Evolutionary conservation across 2,888 invertebrate genomes (phyloP), one percentile per base, ranked within the genome.

Genomic region (Caenorhabditis drosophilae): DNA sequence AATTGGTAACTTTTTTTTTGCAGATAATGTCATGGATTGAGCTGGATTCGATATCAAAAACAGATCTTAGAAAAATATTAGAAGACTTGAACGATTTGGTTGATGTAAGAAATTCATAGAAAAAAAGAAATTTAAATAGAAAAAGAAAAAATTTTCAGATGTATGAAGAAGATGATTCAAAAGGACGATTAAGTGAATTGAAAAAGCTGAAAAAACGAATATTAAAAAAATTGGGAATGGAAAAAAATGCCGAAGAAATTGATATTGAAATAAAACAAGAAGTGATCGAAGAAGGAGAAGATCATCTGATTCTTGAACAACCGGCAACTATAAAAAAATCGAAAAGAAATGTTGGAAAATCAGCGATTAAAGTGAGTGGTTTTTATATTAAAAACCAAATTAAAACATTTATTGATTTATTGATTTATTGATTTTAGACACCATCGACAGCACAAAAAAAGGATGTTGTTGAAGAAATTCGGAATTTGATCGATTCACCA

Each of bases 401-500:
- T n/a, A n/a, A n/a, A 4, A n/a, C n/a, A n/a, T n/a, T n/a, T n/a
- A n/a, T n/a, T n/a, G n/a, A n/a, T n/a, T n/a, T n/a, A n/a, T n/a
- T n/a, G n/a, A n/a, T n/a, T n/a, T n/a, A n/a, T n/a, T n/a, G n/a
- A 4, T 40, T 40, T 16, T 12, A 40, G 40, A 22, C 42, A 4
- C 7, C 23, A 7, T 22, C 42, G 2, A 20, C 42, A 12, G 23
- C 2, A 23, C 20, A 18, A 12, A 18, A 6, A 18, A 40, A 44
- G n/a, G n/a, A n/a, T 16, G 44, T 25, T n/a, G 44, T n/a, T 2
- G 20, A 23, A 6, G 44, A 44, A 6, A 7, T 44, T 16, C 25
- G 45, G 18, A 9, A 23, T 3, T 20, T 45, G 16, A 20, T 45
- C 6, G 45, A 45, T 9, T 45, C 45, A 16, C 45, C 45, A 27